Conservation (phyloP, 1,140 invertebrate genomes). For the Atopsyche davidsoni region DNA sequence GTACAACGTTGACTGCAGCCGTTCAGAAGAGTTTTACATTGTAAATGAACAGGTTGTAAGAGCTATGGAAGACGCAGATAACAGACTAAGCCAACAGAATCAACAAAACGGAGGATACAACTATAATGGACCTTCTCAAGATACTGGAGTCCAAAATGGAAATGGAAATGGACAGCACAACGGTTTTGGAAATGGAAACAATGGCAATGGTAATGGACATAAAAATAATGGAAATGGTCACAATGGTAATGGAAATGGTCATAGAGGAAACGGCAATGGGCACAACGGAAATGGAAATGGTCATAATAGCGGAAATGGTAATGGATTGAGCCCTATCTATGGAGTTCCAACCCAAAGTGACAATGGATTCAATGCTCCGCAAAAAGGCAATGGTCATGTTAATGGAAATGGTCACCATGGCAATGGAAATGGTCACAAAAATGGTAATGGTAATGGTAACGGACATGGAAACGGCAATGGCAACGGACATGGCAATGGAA, state of each 20-base stretch:
- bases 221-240: constrained; percentile 1
- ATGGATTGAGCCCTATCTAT: no score
- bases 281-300: constrained; percentile 10
- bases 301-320: neutral
- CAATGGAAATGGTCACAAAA: neutral
- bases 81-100: constrained; percentile 8
- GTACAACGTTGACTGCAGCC: constrained; percentile 48
- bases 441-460: constrained; percentile 15
- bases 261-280: constrained; percentile 10
- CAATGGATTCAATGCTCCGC: constrained; percentile 8
- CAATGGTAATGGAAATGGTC: neutral
- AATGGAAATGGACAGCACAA: constrained; percentile 1
- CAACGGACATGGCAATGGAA: constrained; percentile 16
- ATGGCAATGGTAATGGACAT: constrained; percentile 12
- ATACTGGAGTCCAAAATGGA: neutral
- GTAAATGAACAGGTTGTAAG: constrained; percentile 22
- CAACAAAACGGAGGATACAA: constrained; percentile 14
- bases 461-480: constrained; percentile 8
- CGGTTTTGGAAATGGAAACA: constrained; percentile 12
- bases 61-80: constrained; percentile 27
- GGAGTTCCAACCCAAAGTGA: no score
- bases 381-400: constrained; percentile 10
- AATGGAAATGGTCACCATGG: constrained; percentile 1
- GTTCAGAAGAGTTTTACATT: constrained; percentile 31
- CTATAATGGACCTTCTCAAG: constrained; percentile 7